Evolutionary conservation across 2,113 vertebrate genomes (phyloP).

Genomic region (Bagarius yarrelli): DNA sequence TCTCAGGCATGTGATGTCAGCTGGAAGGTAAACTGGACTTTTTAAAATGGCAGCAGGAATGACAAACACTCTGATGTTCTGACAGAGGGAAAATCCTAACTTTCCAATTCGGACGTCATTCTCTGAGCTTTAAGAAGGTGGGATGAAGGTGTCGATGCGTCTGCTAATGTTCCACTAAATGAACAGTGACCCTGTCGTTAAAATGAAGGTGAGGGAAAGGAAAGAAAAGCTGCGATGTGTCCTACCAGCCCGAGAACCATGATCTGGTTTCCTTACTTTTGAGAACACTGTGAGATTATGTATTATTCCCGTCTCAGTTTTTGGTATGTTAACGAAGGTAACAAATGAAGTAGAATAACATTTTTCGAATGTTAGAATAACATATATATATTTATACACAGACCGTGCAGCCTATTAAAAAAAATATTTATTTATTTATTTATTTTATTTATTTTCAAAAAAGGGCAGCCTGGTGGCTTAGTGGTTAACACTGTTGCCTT

Average conservation of each 20-base stretch:
- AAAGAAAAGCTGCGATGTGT: not conserved
- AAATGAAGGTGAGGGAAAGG: not conserved
- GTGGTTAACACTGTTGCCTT: too few species aligned
- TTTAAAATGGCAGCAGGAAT: not conserved
- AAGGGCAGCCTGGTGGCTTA: too few species aligned
- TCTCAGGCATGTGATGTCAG: not conserved
- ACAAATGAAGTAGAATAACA: too few species aligned
- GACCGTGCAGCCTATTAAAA: too few species aligned
- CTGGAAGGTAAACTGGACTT: not conserved
- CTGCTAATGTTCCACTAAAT: not conserved
- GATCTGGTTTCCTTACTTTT: slow-evolving; percentile 5
- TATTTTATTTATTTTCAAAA: too few species aligned
- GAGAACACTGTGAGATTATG: not conserved
- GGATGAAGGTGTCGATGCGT: not conserved
- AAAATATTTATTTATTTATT: too few species aligned
- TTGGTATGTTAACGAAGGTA: not conserved
- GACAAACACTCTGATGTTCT: slow-evolving; percentile 10
- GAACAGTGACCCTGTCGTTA: not conserved
- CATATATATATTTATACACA: too few species aligned
- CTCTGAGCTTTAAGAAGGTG: not conserved
- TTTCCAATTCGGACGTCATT: not conserved
- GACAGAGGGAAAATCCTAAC: slow-evolving; percentile 25
- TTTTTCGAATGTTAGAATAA: not conserved
- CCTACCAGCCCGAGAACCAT: not conserved
- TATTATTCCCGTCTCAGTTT: not conserved